Evolutionary conservation across 2,888 invertebrate species (phyloP).

Genomic region (Scaptomyza caliginosa): DNA sequence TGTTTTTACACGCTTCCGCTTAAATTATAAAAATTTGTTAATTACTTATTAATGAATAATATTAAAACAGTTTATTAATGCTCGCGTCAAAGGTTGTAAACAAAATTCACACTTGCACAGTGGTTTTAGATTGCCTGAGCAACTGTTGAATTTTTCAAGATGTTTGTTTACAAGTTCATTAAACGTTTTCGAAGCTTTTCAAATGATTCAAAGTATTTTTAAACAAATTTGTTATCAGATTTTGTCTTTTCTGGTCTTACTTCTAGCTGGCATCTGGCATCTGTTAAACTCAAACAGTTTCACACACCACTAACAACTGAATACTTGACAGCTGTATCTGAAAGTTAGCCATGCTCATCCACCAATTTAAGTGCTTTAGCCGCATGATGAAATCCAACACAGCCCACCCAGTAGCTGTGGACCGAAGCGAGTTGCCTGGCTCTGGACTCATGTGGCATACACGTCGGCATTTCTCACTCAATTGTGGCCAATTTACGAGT

Average conservation of each 20-base stretch:
- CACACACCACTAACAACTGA: no score
- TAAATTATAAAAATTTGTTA: conserved; percentile 15
- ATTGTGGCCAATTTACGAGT: conserved; percentile 73
- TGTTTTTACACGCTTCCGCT: conserved; percentile 24
- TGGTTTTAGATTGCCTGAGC: conserved; percentile 10
- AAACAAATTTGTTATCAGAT: no score
- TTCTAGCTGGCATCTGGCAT: no score
- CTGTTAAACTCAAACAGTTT: no score
- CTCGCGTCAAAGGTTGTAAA: conserved; percentile 12
- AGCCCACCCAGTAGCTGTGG: conserved; percentile 11
- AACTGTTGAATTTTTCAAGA: conserved; percentile 1
- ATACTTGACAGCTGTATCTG: neutral
- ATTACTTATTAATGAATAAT: conserved; percentile 36
- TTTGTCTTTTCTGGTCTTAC: no score
- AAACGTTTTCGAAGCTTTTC: neutral
- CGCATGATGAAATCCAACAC: conserved; percentile 14
- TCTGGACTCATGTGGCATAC: conserved; percentile 15
- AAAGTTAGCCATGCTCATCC: neutral
- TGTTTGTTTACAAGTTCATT: conserved; percentile 14
- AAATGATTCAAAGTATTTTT: no score
- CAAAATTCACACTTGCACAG: conserved; percentile 25
- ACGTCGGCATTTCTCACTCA: conserved; percentile 63
- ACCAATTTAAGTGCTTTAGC: neutral
- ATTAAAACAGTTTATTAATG: conserved; percentile 2
- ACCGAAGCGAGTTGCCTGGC: conserved; percentile 5